phyloP scores from a whole-genome alignment of 1,140 invertebrate genomes.

The Drusus annulatus region DNA sequence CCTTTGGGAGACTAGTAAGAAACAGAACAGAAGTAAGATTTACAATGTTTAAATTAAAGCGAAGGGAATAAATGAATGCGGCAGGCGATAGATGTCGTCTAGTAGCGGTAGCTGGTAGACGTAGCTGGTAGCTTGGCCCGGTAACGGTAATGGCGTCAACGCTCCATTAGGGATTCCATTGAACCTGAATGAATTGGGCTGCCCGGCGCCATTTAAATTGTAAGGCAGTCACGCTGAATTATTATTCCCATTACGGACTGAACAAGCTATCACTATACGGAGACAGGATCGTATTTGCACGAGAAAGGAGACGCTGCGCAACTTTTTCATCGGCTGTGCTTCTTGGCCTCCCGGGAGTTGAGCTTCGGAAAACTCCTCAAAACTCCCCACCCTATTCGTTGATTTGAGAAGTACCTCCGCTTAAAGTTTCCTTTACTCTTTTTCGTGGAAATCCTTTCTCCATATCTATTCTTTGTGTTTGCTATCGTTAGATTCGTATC shows the following conservation, averaged over 20 bases:
- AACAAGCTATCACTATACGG: conserved; percentile 44
- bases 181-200: conserved; percentile 58
- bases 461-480: background rate
- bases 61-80: conserved; percentile 57
- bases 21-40: conserved; percentile 43
- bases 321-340: conserved; percentile 12
- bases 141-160: conserved; percentile 57
- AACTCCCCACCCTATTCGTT: conserved; percentile 4
- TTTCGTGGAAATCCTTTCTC: background rate
- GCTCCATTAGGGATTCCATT: conserved; percentile 59
- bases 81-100: conserved; percentile 43
- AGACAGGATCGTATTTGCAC: conserved; percentile 35
- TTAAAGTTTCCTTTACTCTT: conserved; percentile 9
- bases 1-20: conserved; percentile 24
- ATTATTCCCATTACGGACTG: conserved; percentile 54
- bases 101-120: background rate
- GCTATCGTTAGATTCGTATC: background rate
- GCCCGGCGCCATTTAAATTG: conserved; percentile 57
- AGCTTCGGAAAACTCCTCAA: conserved; percentile 7
- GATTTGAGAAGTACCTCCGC: background rate
- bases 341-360: background rate
- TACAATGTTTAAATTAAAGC: conserved; percentile 56
- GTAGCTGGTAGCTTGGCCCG: conserved; percentile 24
- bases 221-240: conserved; percentile 53
- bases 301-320: conserved; percentile 1